phyloP scores from a whole-genome alignment of 2,888 invertebrate species.

The Agrotis segetum region DNA sequence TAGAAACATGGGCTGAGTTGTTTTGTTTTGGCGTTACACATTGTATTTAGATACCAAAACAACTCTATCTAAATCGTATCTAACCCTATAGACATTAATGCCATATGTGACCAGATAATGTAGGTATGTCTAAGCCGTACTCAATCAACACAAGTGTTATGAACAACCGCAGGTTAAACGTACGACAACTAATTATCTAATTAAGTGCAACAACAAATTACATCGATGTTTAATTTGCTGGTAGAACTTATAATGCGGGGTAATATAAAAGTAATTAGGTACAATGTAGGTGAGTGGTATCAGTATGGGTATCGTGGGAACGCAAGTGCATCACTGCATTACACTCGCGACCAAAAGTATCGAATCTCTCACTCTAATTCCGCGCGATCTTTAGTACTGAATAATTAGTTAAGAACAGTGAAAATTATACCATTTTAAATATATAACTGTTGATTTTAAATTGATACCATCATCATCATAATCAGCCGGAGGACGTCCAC shows the following conservation, averaged over 20 bases:
- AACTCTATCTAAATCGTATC: neutral
- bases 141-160: conserved; percentile 44
- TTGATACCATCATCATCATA: no score
- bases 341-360: conserved; percentile 3
- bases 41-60: neutral
- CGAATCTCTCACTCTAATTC: no score
- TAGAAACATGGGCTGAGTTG: no score
- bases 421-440: no score
- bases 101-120: neutral
- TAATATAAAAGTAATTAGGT: conserved; percentile 70
- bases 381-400: no score
- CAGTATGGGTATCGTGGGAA: conserved; percentile 78
- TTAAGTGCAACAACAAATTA: conserved; percentile 38
- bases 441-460: no score
- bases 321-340: conserved; percentile 60
- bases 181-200: conserved; percentile 51
- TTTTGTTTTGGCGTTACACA: no score
- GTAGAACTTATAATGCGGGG: conserved; percentile 29
- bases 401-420: no score
- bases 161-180: conserved; percentile 31
- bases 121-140: conserved; percentile 5
- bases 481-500: no score
- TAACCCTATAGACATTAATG: neutral
- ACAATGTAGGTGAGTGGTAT: conserved; percentile 66
- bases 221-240: conserved; percentile 47